phyloP scores from a whole-genome alignment of 2,797 vertebrate species.

The Melanotaenia pygmaea region DNA sequence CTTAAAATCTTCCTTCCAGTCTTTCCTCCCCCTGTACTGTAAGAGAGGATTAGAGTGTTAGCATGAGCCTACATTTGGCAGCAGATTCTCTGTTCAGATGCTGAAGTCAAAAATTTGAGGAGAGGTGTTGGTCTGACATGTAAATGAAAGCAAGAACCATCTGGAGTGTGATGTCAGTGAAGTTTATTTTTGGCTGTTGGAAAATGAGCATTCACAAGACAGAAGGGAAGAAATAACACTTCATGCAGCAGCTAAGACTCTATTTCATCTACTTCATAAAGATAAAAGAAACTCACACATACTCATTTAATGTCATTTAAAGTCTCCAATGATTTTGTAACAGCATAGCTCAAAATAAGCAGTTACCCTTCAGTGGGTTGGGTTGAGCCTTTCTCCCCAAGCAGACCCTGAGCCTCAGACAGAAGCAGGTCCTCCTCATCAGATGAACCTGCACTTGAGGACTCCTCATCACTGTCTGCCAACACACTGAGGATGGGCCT shows the following conservation, averaged over 20 bases:
- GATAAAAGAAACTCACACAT: not conserved
- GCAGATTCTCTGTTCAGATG: slow-evolving; percentile 33
- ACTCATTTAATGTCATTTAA: not conserved
- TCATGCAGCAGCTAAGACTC: not conserved
- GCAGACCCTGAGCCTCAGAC: slow-evolving; percentile 72
- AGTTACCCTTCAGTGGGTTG: slow-evolving; percentile 83
- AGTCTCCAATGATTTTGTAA: not conserved
- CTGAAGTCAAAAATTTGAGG: slow-evolving; percentile 21
- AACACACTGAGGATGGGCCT: slow-evolving; percentile 80
- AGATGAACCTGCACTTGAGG: slow-evolving; percentile 89
- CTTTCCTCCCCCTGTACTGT: slow-evolving; percentile 76
- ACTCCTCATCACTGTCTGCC: slow-evolving; percentile 91
- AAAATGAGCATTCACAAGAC: slow-evolving; percentile 35
- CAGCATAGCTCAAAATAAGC: not conserved
- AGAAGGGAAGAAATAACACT: slow-evolving; percentile 29
- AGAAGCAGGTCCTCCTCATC: slow-evolving; percentile 87
- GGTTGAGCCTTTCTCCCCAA: slow-evolving; percentile 75
- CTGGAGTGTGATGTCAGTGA: slow-evolving; percentile 53
- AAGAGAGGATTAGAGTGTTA: slow-evolving; percentile 45
- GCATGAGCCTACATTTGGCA: slow-evolving; percentile 1
- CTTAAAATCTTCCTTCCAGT: slow-evolving; percentile 89
- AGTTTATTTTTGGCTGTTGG: slow-evolving; percentile 22
- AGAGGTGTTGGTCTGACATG: slow-evolving; percentile 20
- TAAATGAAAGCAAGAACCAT: slow-evolving; percentile 52
- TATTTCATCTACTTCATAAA: not conserved